Percentiles rank a stretch among this genome's conserved stretches.
phyloP scores from a whole-genome alignment of 2,113 vertebrate genomes.

The Ailurus styani region DNA sequence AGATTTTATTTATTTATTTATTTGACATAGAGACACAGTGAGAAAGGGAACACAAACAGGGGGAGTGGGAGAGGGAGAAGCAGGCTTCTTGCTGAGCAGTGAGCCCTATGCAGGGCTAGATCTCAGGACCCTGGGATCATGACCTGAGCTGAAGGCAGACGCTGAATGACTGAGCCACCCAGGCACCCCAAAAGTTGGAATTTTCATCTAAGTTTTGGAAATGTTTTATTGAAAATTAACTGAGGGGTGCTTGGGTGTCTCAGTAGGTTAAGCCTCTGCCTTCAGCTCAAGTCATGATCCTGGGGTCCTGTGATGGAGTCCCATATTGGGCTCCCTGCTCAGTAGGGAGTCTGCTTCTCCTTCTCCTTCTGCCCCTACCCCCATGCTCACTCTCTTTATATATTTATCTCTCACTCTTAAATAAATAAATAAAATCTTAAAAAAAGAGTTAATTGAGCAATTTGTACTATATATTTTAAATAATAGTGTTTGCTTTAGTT shows the following conservation, averaged over 20 bases:
- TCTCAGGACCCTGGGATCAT: too few relatives aligned
- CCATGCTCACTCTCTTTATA: not conserved
- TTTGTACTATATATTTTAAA: not conserved
- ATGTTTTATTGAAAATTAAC: not conserved
- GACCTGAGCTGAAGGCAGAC: too few relatives aligned
- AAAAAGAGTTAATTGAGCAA: not conserved
- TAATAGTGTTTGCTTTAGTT: not conserved
- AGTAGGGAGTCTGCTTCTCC: not conserved
- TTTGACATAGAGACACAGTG: too few relatives aligned
- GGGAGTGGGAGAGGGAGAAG: too few relatives aligned
- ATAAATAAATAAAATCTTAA: not conserved
- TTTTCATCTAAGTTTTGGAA: not conserved
- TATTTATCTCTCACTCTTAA: not conserved
- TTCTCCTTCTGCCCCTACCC: not conserved
- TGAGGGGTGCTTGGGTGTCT: not conserved
- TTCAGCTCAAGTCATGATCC: not conserved
- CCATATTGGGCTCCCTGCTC: not conserved
- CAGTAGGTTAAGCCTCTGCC: not conserved
- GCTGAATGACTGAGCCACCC: too few relatives aligned
- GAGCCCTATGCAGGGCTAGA: too few relatives aligned
- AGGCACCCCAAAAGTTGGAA: not conserved
- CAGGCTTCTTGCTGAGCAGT: too few relatives aligned
- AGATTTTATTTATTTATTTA: too few relatives aligned
- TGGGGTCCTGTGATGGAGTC: not conserved
- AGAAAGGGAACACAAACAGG: too few relatives aligned